These are phyloP conservation scores for Lasiurus borealis DNA, from an alignment of 2,113 vertebrate species.

Conservation along the genomic window DNA sequence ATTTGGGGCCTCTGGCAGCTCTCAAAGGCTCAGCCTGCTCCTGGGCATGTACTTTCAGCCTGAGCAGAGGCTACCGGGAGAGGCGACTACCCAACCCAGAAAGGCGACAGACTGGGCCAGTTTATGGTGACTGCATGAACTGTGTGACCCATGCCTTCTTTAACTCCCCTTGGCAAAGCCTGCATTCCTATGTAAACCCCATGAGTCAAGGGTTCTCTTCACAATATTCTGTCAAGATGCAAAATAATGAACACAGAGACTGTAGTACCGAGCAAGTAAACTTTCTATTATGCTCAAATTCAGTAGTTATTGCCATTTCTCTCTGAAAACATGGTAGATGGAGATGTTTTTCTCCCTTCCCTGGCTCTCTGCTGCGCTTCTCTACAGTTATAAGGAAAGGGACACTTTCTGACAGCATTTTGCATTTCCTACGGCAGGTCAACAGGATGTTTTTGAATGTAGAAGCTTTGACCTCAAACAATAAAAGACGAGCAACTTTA, in stretches of 20 bases:
- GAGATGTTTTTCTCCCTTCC: neutral
- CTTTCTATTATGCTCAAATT: neutral
- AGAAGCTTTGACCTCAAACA: conserved; percentile 6
- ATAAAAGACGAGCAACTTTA: neutral
- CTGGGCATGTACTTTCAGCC: neutral
- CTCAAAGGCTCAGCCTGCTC: neutral
- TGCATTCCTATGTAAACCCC: neutral
- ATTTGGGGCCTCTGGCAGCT: neutral
- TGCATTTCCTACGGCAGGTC: neutral
- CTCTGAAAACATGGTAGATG: neutral
- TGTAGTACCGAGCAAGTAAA: neutral
- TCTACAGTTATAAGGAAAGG: conserved; percentile 35
- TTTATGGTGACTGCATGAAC: neutral
- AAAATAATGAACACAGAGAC: neutral
- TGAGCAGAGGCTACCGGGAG: neutral
- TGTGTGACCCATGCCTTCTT: neutral
- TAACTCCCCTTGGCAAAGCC: neutral
- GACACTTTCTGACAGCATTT: neutral
- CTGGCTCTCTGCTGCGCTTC: neutral
- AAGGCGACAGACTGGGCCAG: neutral
- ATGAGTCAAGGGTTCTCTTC: neutral
- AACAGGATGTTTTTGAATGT: neutral
- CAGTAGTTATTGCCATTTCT: neutral
- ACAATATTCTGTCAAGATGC: neutral
- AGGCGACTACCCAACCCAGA: neutral